Base-by-base conservation (phyloP, 2,888 invertebrate species). In the Amblyjoppa proteus region DNA sequence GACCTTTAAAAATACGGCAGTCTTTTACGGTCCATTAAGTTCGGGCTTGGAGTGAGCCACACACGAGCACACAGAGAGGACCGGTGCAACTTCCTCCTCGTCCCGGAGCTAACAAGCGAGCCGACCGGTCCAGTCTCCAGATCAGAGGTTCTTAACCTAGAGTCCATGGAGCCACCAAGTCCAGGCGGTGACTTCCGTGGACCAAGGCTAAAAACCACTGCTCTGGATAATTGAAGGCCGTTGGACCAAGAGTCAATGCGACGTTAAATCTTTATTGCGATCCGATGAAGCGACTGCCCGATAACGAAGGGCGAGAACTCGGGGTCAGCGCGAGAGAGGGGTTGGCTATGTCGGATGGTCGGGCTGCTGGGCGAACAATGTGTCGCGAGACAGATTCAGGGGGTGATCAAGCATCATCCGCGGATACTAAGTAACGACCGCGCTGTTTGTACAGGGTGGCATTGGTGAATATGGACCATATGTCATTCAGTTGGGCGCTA, bases 221-320 rank as follows among this genome's bases (percentile, higher is more conserved):
- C 58, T 58, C 4, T 3, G 28, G 58, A 58, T 58, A 25, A 28
- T 73, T n/a, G 73, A 73, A 58, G 16, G 58, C 13, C 53, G 41
- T 34, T 56, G 41, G 41, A 56, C 25, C 58, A 13, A 38, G 38
- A 41, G 73, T 58, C 53, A 58, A 73, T 58, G 73, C 73, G 38
- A 73, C 56, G 73, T 73, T 73, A 58, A 73, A 73, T 73, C 58
- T 38, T 73, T 73, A 73, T 73, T 73, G 56, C 58, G 56, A 73
- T 73, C 41, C 73, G 73, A 58, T 58, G 73, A 13, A 73, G 38
- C 25, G 56, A 58, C 73, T 28, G 41, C 25, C 41, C 73, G 38
- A 58, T 73, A 73, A 73, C 58, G 73, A 73, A 20, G 73, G 58
- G 53, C 25, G 56, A 73, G 41, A 34, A 20, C 38, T 38, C 53